Evolutionary conservation across 2,888 invertebrate species (phyloP), one percentile per base, ranked within the genome.

Genomic region (Neoscelio sp.): DNA sequence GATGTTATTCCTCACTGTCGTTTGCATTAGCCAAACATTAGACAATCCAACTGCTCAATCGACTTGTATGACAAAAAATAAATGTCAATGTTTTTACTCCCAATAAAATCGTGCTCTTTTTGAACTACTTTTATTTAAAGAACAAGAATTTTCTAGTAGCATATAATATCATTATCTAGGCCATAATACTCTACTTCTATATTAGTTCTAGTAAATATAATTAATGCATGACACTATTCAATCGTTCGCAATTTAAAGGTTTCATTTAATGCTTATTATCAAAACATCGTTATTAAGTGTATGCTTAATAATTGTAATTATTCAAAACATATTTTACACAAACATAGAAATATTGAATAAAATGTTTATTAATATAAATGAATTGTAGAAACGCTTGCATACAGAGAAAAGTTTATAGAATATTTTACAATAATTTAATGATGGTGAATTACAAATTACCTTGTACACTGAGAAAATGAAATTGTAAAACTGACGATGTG

Each of bases 151-250:
- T 58, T 13, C n/a, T n/a, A n/a, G n/a, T n/a, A 35, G 35, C n/a
- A 35, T 7, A 35, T n/a, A 35, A 4, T 7, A 35, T 7, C 50
- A 60, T 87, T 85, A 87, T 87, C 87, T 85, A 87, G 83, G 85
- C 84, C 87, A 84, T 83, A 86, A 88, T 88, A 85, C 86, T 89
- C 87, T 88, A 88, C 83, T 77, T 85, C 86, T 88, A 87, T 83
- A 38, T 60, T 79, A 74, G 68, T 81, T 82, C 80, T 82, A 67
- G 78, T 82, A 6, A 12, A 58, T 23, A 65, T 62, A 67, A 12
- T 54, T 7, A 8, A 68, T 46, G 83, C 82, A 82, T 82, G 80
- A 74, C 84, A 85, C 85, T 84, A 85, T 71, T 85, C 79, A 54
- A 62, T 54, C 68, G 83, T 85, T 83, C 82, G 80, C 84, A 81